These are phyloP conservation scores for Drosophila guanche DNA, from an alignment of 1,140 invertebrate species.

Conservation along the genomic window DNA sequence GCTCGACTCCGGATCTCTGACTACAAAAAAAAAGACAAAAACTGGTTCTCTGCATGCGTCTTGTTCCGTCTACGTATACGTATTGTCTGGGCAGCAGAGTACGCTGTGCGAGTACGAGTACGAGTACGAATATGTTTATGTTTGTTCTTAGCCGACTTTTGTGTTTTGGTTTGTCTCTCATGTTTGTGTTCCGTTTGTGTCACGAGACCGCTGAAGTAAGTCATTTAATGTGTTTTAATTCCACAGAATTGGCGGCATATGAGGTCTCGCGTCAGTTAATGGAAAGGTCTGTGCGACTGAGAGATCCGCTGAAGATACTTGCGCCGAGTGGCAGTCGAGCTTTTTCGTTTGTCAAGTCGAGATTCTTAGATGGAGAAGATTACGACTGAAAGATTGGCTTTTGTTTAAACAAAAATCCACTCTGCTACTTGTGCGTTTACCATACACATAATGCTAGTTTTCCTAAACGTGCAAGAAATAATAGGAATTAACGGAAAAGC, in stretches of 20 bases:
- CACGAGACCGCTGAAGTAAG: constrained; percentile 60
- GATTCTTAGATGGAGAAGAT: constrained; percentile 32
- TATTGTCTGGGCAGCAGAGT: constrained; percentile 13
- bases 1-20: constrained; percentile 26
- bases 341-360: constrained; percentile 11
- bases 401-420: constrained; percentile 10
- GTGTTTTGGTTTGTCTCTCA: constrained; percentile 27
- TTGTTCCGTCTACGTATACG: constrained; percentile 53
- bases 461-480: no score
- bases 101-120: no score
- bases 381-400: constrained; percentile 8
- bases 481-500: no score
- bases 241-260: constrained; percentile 61
- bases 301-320: constrained; percentile 51
- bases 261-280: constrained; percentile 54
- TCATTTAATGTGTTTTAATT: constrained; percentile 65
- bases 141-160: constrained; percentile 56
- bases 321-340: not conserved
- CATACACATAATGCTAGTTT: not conserved
- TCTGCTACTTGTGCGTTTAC: not conserved
- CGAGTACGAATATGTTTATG: no score
- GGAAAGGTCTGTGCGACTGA: constrained; percentile 65
- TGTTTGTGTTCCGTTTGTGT: constrained; percentile 53
- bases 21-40: constrained; percentile 28
- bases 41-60: constrained; percentile 69